Base-by-base conservation (phyloP, 2,888 invertebrate species). In the Zaprionus obscuricornis region DNA sequence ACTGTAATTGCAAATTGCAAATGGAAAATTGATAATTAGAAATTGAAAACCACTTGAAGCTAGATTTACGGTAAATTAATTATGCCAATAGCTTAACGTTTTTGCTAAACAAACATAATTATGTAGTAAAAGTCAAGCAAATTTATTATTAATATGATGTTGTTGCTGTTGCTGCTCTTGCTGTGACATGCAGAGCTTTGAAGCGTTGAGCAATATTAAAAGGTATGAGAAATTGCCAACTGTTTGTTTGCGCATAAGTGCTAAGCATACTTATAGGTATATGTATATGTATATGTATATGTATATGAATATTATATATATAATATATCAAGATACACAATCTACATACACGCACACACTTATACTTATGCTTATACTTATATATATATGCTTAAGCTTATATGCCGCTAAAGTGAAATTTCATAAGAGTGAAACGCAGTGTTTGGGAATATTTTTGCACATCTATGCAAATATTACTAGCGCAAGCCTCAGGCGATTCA, bases 381-480 rank as follows among this genome's bases (percentile, higher is more conserved):
- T 27, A 27, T 27, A 8, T 27, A 8, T 27, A 10, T 10, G 8
- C 27, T 27, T 27, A 22, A 5, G 22, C 22, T 22, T 5, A 27
- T 50, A 31, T 65, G 22, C 27, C 34, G 20, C 17, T 7, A 40
- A 51, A 67, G 56, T 55, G 43, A 31, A 57, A 52, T 52, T 54
- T 66, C 43, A 60, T 56, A 43, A 37, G 55, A 33, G 18, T n/a
- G 36, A 27, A 36, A 36, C 36, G 36, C 52, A 52, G 43, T 20
- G 27, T 40, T 45, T 66, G 42, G 20, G 40, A 8, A 50, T 26
- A 31, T 33, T 58, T n/a, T 47, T 40, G 57, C 45, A 51, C 66
- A 76, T 72, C 63, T 69, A 69, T 74, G 72, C 57, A 70, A 82
- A 83, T 67, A 74, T 60, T 64, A 65, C 42, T 55, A 51, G 52